Evolutionary conservation across 2,888 invertebrate genomes (phyloP).

Genomic region (Thera britannica): DNA sequence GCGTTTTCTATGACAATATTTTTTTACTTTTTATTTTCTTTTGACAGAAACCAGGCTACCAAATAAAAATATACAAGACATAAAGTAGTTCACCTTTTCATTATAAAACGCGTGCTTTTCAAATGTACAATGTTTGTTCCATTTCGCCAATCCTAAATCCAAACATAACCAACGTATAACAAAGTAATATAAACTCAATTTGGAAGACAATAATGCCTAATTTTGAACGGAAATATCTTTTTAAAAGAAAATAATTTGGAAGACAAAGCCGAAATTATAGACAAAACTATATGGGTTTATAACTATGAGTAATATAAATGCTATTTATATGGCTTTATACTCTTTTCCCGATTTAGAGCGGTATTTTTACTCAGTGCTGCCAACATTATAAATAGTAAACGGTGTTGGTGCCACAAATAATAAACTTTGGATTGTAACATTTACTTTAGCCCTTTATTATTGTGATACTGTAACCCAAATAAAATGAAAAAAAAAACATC

Average conservation of each 20-base stretch:
- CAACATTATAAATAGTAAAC: neutral
- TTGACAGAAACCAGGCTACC: slow-evolving; percentile 31
- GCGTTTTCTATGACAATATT: neutral
- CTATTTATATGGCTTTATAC: slow-evolving; percentile 41
- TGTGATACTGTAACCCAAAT: too few relatives aligned
- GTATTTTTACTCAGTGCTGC: slow-evolving; percentile 4
- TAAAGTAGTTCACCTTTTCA: slow-evolving; percentile 77
- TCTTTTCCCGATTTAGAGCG: slow-evolving; percentile 20
- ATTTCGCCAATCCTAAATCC: slow-evolving; percentile 45
- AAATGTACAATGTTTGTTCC: slow-evolving; percentile 70
- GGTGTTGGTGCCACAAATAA: too few relatives aligned
- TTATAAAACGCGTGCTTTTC: slow-evolving; percentile 64
- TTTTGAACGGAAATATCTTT: slow-evolving; percentile 23
- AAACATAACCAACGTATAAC: slow-evolving; percentile 42
- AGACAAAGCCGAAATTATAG: slow-evolving; percentile 57
- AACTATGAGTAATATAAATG: slow-evolving; percentile 44
- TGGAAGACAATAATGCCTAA: slow-evolving; percentile 55
- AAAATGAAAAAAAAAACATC: too few relatives aligned
- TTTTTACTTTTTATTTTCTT: neutral
- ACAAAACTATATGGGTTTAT: slow-evolving; percentile 34
- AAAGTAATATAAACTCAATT: slow-evolving; percentile 42
- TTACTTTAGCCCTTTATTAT: too few relatives aligned
- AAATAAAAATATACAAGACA: slow-evolving; percentile 73
- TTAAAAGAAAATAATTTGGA: slow-evolving; percentile 55
- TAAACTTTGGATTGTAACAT: too few relatives aligned